Percentiles rank a stretch among this genome's conserved stretches.
Conservation (phyloP, 2,888 invertebrate species). For the Marasmarcha lunaedactyla region DNA sequence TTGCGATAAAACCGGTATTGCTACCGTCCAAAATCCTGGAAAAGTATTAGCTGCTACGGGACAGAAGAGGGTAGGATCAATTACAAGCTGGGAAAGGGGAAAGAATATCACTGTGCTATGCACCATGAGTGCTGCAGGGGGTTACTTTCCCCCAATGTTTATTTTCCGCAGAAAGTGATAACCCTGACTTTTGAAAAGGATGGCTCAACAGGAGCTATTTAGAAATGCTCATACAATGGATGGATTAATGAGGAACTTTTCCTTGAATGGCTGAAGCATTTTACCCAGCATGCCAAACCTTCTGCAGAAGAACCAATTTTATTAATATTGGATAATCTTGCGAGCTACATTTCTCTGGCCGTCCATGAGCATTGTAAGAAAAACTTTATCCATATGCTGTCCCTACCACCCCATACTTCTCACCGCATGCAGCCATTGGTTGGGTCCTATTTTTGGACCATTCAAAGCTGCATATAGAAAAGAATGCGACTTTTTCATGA, state of each 20-base stretch:
- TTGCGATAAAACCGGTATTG: conserved; percentile 29
- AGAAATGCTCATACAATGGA: not conserved
- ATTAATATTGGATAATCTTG: conserved; percentile 22
- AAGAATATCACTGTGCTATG: conserved; percentile 24
- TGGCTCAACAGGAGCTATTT: conserved; percentile 13
- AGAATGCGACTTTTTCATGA: conserved; percentile 24
- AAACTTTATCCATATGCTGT: conserved; percentile 16
- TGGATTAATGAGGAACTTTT: no score
- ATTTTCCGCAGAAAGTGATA: conserved; percentile 32
- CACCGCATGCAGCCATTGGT: conserved; percentile 19
- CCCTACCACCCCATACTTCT: conserved; percentile 18
- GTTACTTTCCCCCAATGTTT: conserved; percentile 35
- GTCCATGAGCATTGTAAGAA: conserved; percentile 13
- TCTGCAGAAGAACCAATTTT: conserved; percentile 15
- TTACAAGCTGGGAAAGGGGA: conserved; percentile 26
- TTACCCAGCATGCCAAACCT: conserved; percentile 15
- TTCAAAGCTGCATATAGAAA: conserved; percentile 15
- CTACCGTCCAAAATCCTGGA: conserved; percentile 24
- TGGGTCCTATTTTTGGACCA: conserved; percentile 13
- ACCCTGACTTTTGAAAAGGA: conserved; percentile 18
- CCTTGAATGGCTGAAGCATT: conserved; percentile 9
- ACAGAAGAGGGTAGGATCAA: conserved; percentile 25
- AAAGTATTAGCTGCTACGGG: conserved; percentile 25
- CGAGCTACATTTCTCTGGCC: conserved; percentile 7
- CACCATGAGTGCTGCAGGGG: conserved; percentile 27